phyloP scores from a whole-genome alignment of 2,888 invertebrate species.

The Clepsis dumicolana region DNA sequence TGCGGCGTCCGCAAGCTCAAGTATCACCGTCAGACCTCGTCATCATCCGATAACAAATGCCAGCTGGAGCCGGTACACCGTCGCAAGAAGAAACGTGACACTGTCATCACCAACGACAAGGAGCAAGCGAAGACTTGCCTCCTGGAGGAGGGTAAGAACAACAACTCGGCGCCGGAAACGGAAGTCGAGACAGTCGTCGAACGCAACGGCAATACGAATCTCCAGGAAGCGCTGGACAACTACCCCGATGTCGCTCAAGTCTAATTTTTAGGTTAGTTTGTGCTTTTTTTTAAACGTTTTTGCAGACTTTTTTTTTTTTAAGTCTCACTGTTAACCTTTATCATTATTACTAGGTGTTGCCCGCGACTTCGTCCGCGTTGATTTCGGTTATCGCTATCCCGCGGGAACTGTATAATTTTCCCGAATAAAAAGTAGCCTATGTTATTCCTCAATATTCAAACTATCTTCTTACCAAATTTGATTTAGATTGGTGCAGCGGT shows the following conservation, averaged over 20 bases:
- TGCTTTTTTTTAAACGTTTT: not conserved
- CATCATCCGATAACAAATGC: constrained; percentile 68
- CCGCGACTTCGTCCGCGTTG: too few species aligned
- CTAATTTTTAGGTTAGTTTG: constrained; percentile 52
- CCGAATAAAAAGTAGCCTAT: too few species aligned
- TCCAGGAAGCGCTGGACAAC: constrained; percentile 49
- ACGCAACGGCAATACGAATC: constrained; percentile 66
- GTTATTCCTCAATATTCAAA: too few species aligned
- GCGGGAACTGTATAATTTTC: too few species aligned
- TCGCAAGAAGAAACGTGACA: constrained; percentile 55
- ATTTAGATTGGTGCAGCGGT: too few species aligned
- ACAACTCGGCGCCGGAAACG: constrained; percentile 55
- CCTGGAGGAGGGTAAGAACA: constrained; percentile 51
- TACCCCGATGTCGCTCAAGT: constrained; percentile 62
- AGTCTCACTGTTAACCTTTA: too few species aligned
- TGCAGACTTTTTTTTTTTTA: constrained; percentile 13
- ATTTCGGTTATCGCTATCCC: too few species aligned
- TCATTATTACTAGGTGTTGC: too few species aligned
- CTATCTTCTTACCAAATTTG: too few species aligned
- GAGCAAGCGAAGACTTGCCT: not conserved
- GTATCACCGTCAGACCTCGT: constrained; percentile 66
- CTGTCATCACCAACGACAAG: constrained; percentile 29
- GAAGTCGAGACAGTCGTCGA: constrained; percentile 61
- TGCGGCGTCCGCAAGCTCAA: constrained; percentile 67
- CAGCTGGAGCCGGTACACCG: constrained; percentile 48